phyloP scores from a whole-genome alignment of 2,888 invertebrate species.

The Callimorpha dominula region DNA sequence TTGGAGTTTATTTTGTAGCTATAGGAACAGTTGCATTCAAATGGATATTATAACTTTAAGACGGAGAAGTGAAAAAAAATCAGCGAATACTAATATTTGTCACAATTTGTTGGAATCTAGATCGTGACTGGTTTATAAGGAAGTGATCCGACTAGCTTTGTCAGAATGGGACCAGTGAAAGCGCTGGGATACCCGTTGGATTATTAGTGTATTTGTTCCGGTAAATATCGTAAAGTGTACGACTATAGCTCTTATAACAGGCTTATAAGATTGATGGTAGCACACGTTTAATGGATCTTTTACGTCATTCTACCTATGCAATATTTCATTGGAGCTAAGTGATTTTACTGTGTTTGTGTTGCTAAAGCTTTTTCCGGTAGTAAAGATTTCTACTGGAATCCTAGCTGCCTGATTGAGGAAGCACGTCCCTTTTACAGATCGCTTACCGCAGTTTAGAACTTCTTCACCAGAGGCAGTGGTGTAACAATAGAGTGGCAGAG shows the following conservation, averaged over 20 bases:
- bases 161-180: slow-evolving; percentile 53
- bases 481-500: no score
- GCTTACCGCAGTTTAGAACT: not conserved
- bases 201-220: slow-evolving; percentile 10
- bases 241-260: not conserved
- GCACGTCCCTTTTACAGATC: no score
- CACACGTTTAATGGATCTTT: not conserved
- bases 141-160: slow-evolving; percentile 53
- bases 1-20: no score
- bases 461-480: not conserved
- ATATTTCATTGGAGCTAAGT: slow-evolving; percentile 1
- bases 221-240: not conserved
- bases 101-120: slow-evolving; percentile 3
- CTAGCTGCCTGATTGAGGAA: no score
- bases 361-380: not conserved
- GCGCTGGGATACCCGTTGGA: slow-evolving; percentile 43
- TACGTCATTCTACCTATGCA: not conserved
- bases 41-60: no score
- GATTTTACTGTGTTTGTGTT: slow-evolving; percentile 6
- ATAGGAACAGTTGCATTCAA: no score
- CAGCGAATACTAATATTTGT: not conserved
- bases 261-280: not conserved
- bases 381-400: no score
- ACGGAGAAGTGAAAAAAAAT: no score
- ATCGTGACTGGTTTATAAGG: slow-evolving; percentile 53